These are phyloP conservation scores for Muraenolepis orangiensis DNA, from an alignment of 2,797 vertebrate species.

Conservation along the genomic window DNA sequence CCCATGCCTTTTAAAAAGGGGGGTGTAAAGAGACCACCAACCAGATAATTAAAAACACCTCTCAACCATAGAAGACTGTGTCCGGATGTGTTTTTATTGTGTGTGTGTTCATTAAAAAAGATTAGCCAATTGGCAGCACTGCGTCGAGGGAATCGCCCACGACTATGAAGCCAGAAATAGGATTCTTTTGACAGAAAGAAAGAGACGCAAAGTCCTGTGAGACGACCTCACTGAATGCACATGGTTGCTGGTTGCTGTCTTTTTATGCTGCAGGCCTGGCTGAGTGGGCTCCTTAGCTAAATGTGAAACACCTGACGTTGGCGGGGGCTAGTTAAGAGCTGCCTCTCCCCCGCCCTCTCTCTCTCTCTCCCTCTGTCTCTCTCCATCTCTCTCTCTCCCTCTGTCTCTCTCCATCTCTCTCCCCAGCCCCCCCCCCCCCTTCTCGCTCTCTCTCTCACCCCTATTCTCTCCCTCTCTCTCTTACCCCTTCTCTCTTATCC, in stretches of 20 bases:
- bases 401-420: too few relatives aligned
- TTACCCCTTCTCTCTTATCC: background rate
- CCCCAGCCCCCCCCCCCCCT: too few relatives aligned
- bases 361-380: background rate
- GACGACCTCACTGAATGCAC: background rate
- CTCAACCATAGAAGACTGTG: slow-evolving; percentile 28
- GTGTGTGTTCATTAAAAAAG: slow-evolving; percentile 36
- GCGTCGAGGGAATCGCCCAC: background rate
- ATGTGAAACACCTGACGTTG: background rate
- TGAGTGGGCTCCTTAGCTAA: background rate
- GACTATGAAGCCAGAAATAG: background rate
- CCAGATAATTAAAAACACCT: slow-evolving; percentile 45
- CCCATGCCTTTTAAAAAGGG: slow-evolving; percentile 28
- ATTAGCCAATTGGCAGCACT: background rate
- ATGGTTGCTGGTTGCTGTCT: background rate
- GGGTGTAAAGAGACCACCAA: slow-evolving; percentile 41
- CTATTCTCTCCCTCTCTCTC: background rate
- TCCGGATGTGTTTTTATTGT: slow-evolving; percentile 38
- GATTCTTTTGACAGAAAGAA: slow-evolving; percentile 1
- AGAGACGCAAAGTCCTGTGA: background rate
- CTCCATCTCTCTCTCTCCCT: too few relatives aligned
- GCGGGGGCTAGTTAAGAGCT: background rate
- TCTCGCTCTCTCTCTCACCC: too few relatives aligned
- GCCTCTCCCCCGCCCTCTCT: background rate
- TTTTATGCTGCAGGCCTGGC: background rate